Percentiles rank a stretch among this genome's conserved stretches.
Conservation (phyloP, 2,797 vertebrate species). For the Aratinga solstitialis region DNA sequence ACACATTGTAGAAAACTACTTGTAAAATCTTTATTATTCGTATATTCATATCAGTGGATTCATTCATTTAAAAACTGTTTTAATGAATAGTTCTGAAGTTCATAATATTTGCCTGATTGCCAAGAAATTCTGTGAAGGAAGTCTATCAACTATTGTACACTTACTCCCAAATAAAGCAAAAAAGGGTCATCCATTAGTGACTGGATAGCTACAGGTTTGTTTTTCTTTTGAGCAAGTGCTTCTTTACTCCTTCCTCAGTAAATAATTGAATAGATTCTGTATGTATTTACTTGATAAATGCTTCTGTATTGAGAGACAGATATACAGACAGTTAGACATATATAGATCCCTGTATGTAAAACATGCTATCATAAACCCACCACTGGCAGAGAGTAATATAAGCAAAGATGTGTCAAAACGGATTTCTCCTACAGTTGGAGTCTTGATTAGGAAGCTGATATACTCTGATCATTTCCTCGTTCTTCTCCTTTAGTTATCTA, state of each 20-base stretch:
- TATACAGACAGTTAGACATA: background rate
- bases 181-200: background rate
- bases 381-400: background rate
- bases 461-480: background rate
- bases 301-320: background rate
- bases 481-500: background rate
- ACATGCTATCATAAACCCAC: background rate
- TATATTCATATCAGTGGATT: slow-evolving; percentile 47
- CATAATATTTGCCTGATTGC: slow-evolving; percentile 6
- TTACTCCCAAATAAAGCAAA: background rate
- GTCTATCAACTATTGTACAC: background rate
- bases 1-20: slow-evolving; percentile 4
- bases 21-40: slow-evolving; percentile 56
- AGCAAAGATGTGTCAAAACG: background rate
- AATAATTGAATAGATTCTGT: background rate
- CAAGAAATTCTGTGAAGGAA: background rate
- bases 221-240: background rate
- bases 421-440: background rate
- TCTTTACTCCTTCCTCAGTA: background rate
- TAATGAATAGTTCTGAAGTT: slow-evolving; percentile 39
- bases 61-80: slow-evolving; percentile 59
- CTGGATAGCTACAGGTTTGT: background rate
- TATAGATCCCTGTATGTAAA: background rate
- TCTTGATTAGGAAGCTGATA: background rate
- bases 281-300: background rate